Percentiles rank a stretch among this genome's conserved stretches.
phyloP scores from a whole-genome alignment of 2,113 vertebrate species.

The Hystrix cristata region DNA sequence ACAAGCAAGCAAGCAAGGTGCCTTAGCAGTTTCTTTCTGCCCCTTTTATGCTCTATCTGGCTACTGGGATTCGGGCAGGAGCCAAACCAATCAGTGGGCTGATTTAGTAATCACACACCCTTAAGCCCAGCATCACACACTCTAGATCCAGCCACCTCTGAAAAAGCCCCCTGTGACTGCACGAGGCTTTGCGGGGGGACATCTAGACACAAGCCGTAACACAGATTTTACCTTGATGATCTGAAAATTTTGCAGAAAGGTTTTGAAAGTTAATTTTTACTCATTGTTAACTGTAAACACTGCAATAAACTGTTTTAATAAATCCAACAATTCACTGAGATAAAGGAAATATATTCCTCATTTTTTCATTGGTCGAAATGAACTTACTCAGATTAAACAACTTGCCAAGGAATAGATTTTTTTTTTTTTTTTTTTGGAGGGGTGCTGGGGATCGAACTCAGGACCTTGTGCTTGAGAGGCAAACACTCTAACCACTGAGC shows the following conservation, averaged over 20 bases:
- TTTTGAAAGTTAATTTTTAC: conserved; percentile 31
- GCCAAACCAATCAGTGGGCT: too few relatives aligned
- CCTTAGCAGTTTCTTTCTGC: too few relatives aligned
- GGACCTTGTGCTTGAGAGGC: neutral
- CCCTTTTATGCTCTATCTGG: too few relatives aligned
- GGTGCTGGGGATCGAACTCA: neutral
- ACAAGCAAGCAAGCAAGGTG: too few relatives aligned
- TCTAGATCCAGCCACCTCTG: too few relatives aligned
- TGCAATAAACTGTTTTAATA: neutral
- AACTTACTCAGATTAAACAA: neutral
- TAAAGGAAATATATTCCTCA: neutral
- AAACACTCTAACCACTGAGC: neutral
- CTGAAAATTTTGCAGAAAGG: neutral
- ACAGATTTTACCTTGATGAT: neutral
- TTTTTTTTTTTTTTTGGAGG: too few relatives aligned
- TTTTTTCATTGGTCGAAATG: conserved; percentile 38
- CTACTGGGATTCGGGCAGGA: too few relatives aligned
- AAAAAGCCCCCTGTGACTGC: too few relatives aligned
- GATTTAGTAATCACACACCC: too few relatives aligned
- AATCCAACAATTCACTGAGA: neutral
- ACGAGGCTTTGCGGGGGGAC: too few relatives aligned
- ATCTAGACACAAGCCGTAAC: too few relatives aligned
- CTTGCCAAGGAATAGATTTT: neutral
- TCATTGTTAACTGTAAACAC: neutral
- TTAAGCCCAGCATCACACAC: too few relatives aligned